Percentiles rank a stretch among this genome's conserved stretches.
phyloP scores from a whole-genome alignment of 2,797 vertebrate species.

The Melanotaenia boesemani region DNA sequence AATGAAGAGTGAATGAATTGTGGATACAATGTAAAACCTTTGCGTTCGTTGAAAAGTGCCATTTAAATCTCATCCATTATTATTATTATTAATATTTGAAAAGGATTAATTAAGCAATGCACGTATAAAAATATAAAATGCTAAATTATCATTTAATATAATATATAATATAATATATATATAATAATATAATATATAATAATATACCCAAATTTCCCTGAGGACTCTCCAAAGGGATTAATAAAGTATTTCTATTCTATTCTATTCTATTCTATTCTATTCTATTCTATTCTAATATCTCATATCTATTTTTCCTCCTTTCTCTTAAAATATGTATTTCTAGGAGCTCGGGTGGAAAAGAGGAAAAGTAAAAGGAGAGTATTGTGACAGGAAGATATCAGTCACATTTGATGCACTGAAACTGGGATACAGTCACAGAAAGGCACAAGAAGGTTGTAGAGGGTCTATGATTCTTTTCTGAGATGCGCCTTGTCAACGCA shows the following conservation, averaged over 20 bases:
- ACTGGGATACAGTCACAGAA: constrained; percentile 12
- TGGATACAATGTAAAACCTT: too few species aligned
- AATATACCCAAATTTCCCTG: too few species aligned
- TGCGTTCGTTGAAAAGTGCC: too few species aligned
- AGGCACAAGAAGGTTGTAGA: constrained; percentile 5
- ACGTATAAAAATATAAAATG: constrained; percentile 1
- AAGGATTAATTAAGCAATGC: constrained; percentile 13
- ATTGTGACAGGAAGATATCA: constrained; percentile 12
- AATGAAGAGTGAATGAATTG: too few species aligned
- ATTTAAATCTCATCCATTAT: too few species aligned
- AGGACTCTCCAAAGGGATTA: too few species aligned
- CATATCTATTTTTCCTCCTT: neutral
- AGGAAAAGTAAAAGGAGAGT: neutral
- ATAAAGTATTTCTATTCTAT: too few species aligned
- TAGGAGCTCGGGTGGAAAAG: neutral
- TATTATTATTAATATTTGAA: neutral
- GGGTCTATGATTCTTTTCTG: neutral
- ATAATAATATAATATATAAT: too few species aligned
- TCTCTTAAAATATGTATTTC: neutral
- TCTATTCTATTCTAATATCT: too few species aligned
- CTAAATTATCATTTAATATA: neutral
- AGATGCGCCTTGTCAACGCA: constrained; percentile 4
- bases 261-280: too few species aligned
- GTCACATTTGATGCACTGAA: constrained; percentile 22
- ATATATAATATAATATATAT: too few species aligned